Percentiles rank a stretch among this genome's conserved stretches.
These are phyloP conservation scores for Penaeus vannamei DNA, from an alignment of 1,140 invertebrate genomes.

Conservation along the genomic window DNA sequence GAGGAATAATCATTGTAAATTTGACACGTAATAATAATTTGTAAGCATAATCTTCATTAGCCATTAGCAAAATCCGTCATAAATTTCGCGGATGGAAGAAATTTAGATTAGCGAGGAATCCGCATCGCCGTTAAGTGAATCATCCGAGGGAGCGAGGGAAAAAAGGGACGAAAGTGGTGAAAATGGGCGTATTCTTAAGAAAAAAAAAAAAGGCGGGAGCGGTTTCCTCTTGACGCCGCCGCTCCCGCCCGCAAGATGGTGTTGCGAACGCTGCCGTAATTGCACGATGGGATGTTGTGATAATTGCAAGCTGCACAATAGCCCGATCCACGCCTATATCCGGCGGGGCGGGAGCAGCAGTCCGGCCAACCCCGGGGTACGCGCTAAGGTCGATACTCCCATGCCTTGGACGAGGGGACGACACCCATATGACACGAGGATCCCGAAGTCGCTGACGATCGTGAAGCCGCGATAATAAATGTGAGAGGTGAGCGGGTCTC, in stretches of 20 bases:
- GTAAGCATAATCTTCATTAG: no score
- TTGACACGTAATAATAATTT: not conserved
- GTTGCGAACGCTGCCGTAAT: constrained; percentile 42
- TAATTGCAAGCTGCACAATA: constrained; percentile 60
- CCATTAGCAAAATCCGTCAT: not conserved
- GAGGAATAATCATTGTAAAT: not conserved
- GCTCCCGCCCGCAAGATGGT: constrained; percentile 53
- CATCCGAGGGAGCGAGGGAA: not conserved
- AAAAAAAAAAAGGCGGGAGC: not conserved
- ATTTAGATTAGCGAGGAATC: not conserved
- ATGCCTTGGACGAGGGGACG: not conserved
- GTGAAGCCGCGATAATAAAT: no score
- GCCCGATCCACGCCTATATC: constrained; percentile 60
- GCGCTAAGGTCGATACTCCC: constrained; percentile 25
- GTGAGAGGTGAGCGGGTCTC: not conserved
- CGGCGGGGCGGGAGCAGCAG: not conserved
- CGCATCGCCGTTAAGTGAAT: not conserved
- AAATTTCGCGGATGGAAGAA: not conserved
- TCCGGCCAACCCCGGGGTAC: not conserved
- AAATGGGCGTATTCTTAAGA: constrained; percentile 35
- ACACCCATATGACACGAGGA: not conserved
- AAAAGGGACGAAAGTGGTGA: constrained; percentile 15
- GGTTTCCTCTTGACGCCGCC: not conserved
- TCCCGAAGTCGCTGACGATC: not conserved
- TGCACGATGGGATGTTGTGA: constrained; percentile 56